Conservation (phyloP, 2,888 invertebrate species). For the Barypeithes pellucidus region DNA sequence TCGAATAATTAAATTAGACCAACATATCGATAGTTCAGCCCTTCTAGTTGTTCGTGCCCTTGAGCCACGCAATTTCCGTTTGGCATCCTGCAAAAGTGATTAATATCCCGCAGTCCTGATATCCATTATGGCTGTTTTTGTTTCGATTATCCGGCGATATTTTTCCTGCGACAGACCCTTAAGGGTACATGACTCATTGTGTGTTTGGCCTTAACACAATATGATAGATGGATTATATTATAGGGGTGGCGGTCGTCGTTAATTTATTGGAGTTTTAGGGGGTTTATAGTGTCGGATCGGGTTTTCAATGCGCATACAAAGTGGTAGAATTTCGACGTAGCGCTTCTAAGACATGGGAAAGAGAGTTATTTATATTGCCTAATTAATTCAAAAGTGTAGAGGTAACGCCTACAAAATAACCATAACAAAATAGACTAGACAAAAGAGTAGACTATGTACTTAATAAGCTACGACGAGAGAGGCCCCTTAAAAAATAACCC, state of each 20-base stretch:
- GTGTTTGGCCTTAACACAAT: slow-evolving; percentile 30
- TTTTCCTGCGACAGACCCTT: slow-evolving; percentile 37
- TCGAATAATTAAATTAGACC: too few relatives aligned
- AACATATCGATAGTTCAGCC: slow-evolving; percentile 3
- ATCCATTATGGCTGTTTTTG: slow-evolving; percentile 46
- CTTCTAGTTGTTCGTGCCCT: slow-evolving; percentile 1
- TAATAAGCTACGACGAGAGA: too few relatives aligned
- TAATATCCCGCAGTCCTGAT: slow-evolving; percentile 42
- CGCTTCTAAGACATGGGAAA: too few relatives aligned
- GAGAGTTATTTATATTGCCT: too few relatives aligned
- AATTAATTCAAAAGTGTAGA: too few relatives aligned
- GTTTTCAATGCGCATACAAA: not conserved
- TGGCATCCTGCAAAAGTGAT: slow-evolving; percentile 38
- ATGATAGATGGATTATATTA: slow-evolving; percentile 28
- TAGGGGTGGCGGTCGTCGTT: slow-evolving; percentile 16
- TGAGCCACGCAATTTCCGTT: slow-evolving; percentile 42
- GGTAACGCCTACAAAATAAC: too few relatives aligned
- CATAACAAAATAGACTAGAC: too few relatives aligned
- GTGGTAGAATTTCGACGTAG: too few relatives aligned
- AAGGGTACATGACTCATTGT: slow-evolving; percentile 38
- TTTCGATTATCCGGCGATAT: slow-evolving; percentile 44
- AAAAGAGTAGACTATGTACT: too few relatives aligned
- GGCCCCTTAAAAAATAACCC: too few relatives aligned
- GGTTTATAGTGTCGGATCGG: not conserved
- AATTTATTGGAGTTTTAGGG: slow-evolving; percentile 15